These are phyloP conservation scores for Propithecus coquereli DNA, from an alignment of 2,113 vertebrate species.

Conservation along the genomic window DNA sequence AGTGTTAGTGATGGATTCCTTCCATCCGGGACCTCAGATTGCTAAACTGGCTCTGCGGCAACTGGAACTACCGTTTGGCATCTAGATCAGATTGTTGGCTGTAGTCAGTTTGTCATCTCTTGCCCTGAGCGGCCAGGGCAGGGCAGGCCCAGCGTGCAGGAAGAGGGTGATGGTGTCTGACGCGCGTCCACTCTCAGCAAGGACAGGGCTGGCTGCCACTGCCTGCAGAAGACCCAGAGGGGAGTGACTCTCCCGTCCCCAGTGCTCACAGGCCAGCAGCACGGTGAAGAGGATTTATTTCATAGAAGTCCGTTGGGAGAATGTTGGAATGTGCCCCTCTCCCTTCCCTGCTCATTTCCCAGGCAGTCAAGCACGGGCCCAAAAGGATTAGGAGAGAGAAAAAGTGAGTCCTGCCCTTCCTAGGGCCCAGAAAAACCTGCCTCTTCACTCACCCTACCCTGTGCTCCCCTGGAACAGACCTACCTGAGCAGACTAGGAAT, in stretches of 20 bases:
- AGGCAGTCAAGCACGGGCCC: background rate
- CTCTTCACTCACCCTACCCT: background rate
- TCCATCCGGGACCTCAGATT: background rate
- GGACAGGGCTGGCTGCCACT: no score
- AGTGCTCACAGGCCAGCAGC: background rate
- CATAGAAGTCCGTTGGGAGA: background rate
- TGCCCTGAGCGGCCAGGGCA: background rate
- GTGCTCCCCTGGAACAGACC: background rate
- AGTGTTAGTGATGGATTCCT: background rate
- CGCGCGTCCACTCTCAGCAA: background rate
- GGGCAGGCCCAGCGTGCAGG: background rate
- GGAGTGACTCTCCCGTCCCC: background rate
- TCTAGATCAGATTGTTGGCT: background rate
- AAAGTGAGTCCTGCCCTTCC: background rate
- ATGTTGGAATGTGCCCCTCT: background rate
- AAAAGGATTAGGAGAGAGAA: no score
- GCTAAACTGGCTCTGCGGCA: background rate
- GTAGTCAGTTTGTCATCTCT: background rate
- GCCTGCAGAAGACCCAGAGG: background rate
- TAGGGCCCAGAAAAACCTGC: no score
- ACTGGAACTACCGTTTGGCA: background rate
- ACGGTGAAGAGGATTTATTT: background rate
- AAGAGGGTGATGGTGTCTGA: background rate
- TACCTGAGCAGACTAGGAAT: background rate
- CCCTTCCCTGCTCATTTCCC: background rate